phyloP scores from a whole-genome alignment of 2,888 invertebrate species.

The Archips crataeganus region DNA sequence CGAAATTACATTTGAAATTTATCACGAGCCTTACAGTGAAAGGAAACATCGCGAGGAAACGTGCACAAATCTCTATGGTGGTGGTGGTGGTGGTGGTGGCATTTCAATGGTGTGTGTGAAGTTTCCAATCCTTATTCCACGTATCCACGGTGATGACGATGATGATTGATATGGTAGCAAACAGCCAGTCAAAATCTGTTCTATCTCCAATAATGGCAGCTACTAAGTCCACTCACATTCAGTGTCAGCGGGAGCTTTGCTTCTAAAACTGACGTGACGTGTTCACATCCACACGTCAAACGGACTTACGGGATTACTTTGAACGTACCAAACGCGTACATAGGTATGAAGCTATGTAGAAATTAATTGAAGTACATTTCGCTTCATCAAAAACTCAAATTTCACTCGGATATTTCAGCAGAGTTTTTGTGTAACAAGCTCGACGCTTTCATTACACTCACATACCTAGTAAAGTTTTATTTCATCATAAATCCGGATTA shows the following conservation, averaged over 20 bases:
- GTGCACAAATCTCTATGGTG: too few species aligned
- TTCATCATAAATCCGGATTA: conserved; percentile 19
- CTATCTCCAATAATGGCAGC: not conserved
- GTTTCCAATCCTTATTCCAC: too few species aligned
- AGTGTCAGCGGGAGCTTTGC: conserved; percentile 15
- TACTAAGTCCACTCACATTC: conserved; percentile 14
- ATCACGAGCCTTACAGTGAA: too few species aligned
- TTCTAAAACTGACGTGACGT: conserved; percentile 17
- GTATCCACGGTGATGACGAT: too few species aligned
- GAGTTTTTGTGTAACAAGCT: conserved; percentile 1
- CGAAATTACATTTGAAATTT: too few species aligned
- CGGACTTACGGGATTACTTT: conserved; percentile 13
- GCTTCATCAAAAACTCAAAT: conserved; percentile 7
- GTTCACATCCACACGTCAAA: conserved; percentile 20
- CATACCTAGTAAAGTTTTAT: conserved; percentile 14
- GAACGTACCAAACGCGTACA: conserved; percentile 6
- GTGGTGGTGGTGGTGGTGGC: too few species aligned
- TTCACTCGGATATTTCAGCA: not conserved
- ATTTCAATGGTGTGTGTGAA: too few species aligned
- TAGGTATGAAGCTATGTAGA: not conserved
- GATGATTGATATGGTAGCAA: not conserved
- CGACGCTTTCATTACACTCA: conserved; percentile 15
- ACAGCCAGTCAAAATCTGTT: not conserved
- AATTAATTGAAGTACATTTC: conserved; percentile 6
- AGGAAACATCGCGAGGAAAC: too few species aligned